These are phyloP conservation scores for Merops nubicus DNA, from an alignment of 2,113 vertebrate species.

Conservation along the genomic window DNA sequence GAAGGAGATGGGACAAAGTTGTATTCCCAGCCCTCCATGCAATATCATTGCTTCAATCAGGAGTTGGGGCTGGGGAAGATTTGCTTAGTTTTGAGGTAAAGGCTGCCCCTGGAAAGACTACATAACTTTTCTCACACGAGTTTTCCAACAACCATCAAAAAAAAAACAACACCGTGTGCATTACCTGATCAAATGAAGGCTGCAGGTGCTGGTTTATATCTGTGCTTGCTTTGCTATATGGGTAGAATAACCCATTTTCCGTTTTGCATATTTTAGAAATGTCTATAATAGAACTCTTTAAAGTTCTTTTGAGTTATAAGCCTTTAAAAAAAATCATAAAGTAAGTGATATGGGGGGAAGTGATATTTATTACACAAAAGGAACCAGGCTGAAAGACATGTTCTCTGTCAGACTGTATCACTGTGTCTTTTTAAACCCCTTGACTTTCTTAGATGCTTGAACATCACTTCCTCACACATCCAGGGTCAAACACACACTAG, in stretches of 20 bases:
- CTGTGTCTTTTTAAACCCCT: not conserved
- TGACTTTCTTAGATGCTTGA: not conserved
- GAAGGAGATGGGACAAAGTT: not conserved
- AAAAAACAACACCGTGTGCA: too few relatives aligned
- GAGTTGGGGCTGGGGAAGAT: not conserved
- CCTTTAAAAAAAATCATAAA: not conserved
- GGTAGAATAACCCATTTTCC: not conserved
- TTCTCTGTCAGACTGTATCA: not conserved
- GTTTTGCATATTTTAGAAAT: not conserved
- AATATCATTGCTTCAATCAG: not conserved
- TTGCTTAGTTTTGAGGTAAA: not conserved
- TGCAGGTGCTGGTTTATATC: not conserved
- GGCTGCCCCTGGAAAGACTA: not conserved
- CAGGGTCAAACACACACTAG: not conserved
- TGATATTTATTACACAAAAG: not conserved
- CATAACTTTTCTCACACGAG: accelerated
- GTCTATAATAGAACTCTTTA: not conserved
- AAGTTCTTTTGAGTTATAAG: not conserved
- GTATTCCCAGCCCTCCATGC: not conserved
- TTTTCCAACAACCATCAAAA: not conserved
- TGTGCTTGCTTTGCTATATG: not conserved
- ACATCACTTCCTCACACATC: not conserved
- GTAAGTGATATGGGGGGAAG: accelerated
- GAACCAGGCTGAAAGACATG: not conserved
- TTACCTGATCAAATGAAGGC: not conserved